Evolutionary conservation across 2,113 vertebrate species (phyloP).

Genomic region (Urocynchramus pylzowi): DNA sequence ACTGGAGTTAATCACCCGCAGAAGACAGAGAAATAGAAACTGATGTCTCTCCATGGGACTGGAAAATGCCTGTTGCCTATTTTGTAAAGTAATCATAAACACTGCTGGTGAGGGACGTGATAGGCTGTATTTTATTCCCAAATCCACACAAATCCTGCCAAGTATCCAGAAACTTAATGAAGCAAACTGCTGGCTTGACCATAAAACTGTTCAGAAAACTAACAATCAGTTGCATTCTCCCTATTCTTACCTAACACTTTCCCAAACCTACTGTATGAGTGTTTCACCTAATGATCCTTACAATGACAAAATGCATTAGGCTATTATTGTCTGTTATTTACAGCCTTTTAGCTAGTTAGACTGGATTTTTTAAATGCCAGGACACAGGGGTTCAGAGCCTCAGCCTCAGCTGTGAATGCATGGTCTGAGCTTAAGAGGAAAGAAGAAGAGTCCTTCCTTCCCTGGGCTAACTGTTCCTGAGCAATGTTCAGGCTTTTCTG

Average conservation of each 20-base stretch:
- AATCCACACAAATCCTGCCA: background rate
- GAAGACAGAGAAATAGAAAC: constrained; percentile 15
- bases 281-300: background rate
- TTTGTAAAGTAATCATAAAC: background rate
- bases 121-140: background rate
- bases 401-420: background rate
- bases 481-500: background rate
- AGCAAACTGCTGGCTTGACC: background rate
- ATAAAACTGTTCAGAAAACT: background rate
- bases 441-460: background rate
- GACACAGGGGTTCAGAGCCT: background rate
- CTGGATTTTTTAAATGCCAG: background rate
- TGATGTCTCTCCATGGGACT: background rate
- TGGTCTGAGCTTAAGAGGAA: background rate
- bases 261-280: background rate
- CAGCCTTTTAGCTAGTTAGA: background rate
- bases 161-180: constrained; percentile 11
- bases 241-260: background rate
- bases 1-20: constrained; percentile 8
- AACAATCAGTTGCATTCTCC: background rate
- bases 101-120: background rate
- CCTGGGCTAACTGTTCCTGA: background rate
- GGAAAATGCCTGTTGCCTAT: background rate
- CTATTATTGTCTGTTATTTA: background rate
- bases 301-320: background rate